These are phyloP conservation scores for Clitarchus hookeri DNA, from an alignment of 2,888 invertebrate genomes.

Conservation along the genomic window DNA sequence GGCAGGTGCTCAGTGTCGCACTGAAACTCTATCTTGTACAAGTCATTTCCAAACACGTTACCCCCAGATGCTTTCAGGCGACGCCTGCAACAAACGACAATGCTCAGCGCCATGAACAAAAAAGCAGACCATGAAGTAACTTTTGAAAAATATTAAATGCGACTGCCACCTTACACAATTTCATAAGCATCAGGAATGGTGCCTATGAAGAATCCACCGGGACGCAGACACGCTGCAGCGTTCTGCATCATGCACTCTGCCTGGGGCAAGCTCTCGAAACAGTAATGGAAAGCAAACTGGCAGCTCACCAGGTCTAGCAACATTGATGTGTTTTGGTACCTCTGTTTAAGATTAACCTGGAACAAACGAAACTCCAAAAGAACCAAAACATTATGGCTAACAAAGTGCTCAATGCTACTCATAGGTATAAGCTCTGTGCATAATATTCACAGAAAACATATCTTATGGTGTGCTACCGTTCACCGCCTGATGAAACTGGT, in stretches of 20 bases:
- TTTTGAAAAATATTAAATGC: not conserved
- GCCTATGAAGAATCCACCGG: slow-evolving; percentile 95
- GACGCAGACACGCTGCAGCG: slow-evolving; percentile 83
- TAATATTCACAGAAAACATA: no score
- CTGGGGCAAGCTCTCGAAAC: slow-evolving; percentile 86
- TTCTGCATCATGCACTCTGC: slow-evolving; percentile 92
- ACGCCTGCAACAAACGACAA: slow-evolving; percentile 25
- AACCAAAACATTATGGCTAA: no score
- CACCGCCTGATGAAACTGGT: no score
- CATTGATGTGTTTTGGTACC: slow-evolving; percentile 76
- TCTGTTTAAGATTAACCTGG: slow-evolving; percentile 68
- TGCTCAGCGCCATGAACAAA: not conserved
- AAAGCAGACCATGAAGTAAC: not conserved
- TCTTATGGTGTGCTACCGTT: no score
- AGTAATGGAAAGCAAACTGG: slow-evolving; percentile 98
- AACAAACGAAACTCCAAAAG: slow-evolving; percentile 15
- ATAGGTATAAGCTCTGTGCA: no score
- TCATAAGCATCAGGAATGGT: slow-evolving; percentile 94
- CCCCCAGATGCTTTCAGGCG: slow-evolving; percentile 49
- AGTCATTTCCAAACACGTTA: slow-evolving; percentile 75
- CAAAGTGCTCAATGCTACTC: no score
- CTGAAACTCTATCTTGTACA: slow-evolving; percentile 74
- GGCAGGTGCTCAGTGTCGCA: slow-evolving; percentile 70
- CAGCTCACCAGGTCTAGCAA: slow-evolving; percentile 91
- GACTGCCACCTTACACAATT: slow-evolving; percentile 68